phyloP scores from a whole-genome alignment of 2,888 invertebrate species.

The Formica aserva region DNA sequence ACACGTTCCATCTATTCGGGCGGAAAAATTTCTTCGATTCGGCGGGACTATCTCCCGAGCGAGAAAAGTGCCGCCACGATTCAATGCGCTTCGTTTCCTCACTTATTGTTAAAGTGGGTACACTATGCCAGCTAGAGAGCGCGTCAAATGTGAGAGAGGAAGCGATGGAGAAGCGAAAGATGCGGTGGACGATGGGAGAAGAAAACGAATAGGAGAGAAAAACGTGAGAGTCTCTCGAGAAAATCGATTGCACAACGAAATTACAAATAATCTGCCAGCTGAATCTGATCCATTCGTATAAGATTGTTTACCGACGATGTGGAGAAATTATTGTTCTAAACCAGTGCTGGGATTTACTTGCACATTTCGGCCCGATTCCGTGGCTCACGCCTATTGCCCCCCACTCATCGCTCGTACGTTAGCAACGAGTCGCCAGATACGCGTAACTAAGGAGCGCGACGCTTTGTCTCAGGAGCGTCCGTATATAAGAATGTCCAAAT shows the following conservation, averaged over 20 bases:
- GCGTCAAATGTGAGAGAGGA: not conserved
- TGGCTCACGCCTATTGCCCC: no score
- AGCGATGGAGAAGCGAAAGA: constrained; percentile 14
- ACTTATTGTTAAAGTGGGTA: constrained; percentile 17
- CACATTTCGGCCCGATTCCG: no score
- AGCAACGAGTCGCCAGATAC: no score
- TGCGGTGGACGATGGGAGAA: not conserved
- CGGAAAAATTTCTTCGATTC: constrained; percentile 34
- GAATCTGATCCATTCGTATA: constrained; percentile 17
- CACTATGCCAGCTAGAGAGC: not conserved
- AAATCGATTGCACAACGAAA: constrained; percentile 40
- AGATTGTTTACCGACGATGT: constrained; percentile 14
- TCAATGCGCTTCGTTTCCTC: constrained; percentile 32
- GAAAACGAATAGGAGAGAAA: not conserved
- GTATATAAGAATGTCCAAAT: no score
- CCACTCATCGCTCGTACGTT: no score
- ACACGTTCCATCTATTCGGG: constrained; percentile 30
- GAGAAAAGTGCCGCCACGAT: constrained; percentile 21
- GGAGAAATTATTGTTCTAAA: constrained; percentile 21
- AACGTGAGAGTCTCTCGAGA: not conserved
- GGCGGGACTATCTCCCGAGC: constrained; percentile 20
- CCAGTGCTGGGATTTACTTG: no score
- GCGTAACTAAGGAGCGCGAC: no score
- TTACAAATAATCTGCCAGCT: constrained; percentile 46
- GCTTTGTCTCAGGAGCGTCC: no score